Evolutionary conservation across 2,888 invertebrate genomes (phyloP), one percentile per base, ranked within the genome.

Genomic region (Lordiphosa fenestrarum): DNA sequence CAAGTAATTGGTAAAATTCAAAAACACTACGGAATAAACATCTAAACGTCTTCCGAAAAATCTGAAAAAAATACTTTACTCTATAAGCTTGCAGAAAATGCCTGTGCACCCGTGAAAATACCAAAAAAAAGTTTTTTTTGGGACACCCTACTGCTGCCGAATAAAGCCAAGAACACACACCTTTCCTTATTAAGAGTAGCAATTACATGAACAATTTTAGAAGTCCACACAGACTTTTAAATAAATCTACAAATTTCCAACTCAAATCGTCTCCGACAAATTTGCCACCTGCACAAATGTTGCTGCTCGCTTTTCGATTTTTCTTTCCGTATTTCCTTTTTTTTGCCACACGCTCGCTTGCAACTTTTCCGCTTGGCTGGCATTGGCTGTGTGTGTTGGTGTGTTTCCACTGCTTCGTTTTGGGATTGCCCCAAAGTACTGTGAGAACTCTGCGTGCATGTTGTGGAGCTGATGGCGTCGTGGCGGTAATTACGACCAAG

Each of bases 361-460:
- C 69, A 69, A 69, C 65, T 69, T 69, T 69, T 69, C 56, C 69
- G 69, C 69, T 65, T 69, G 50, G 65, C 12, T 69, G 69, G 46
- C 47, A 23, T 4, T 54, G 41, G 25, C 13, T 42, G 12, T 39
- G 39, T 39, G 39, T 19, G 42, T 42, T 42, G 40, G n/a, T 39
- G n/a, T 39, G 39, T 19, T 21, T 38, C 15, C 25, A 19, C 19
- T 50, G 47, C 42, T 25, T 51, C 38, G 19, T 46, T 35, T 12
- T 38, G 40, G 40, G 13, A 47, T 13, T 9, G 36, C 30, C 7
- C 6, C 10, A 25, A 44, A 35, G 41, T 52, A 50, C 44, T 36
- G 66, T 66, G 65, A 53, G 66, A 66, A 66, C 59, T 48, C 49
- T 52, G 57, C 54, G 54, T 53, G 62, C 47, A 48, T 40, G 56